Evolutionary conservation across 2,113 vertebrate genomes (phyloP), one percentile per base, ranked within the genome.

Genomic region (Etheostoma cragini): DNA sequence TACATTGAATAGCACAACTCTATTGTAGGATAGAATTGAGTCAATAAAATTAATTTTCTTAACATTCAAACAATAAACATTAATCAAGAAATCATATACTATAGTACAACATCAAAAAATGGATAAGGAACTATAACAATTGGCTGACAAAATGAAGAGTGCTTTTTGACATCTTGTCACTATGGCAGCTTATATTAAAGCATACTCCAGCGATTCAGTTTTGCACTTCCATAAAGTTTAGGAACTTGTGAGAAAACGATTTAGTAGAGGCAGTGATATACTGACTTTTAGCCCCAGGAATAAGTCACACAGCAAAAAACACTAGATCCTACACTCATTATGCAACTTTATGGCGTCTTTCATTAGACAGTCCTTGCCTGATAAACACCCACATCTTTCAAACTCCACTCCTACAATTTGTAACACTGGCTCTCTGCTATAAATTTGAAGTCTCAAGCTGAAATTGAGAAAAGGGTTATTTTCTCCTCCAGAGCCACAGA

Each of bases 331-430:
- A 22, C 60, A 45, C 61, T 42, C 54, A 54, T 82, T 63, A 72
- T 35, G 33, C 50, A 63, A 72, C 35, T 65, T 76, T 19, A 71
- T 45, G 17, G 33, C 3, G 5, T 75, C 69, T 76, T 71, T 61
- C 72, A 38, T 52, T 52, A 17, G 71, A 73, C 45, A 6, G 4
- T 38, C 38, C 49, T 49, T 13, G 19, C 53, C n/a, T 50, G 22
- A 70, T 50, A 62, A 66, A 81, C 57, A 45, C 38, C 72, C 70
- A 71, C 80, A 66, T 61, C 54, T 66, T 30, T 70, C 58, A 42
- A 21, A 42, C 58, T 71, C 76, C 21, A 75, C 76, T 42, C 52
- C 62, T 26, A 50, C 52, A 30, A 72, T 60, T 73, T 60, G 46
- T 45, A 60, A 60, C 63, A 1, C 49, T 21, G 24, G 46, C 63